Percentiles rank a stretch among this genome's conserved stretches.
phyloP scores from a whole-genome alignment of 2,113 vertebrate genomes.

The Apodemus sylvaticus region DNA sequence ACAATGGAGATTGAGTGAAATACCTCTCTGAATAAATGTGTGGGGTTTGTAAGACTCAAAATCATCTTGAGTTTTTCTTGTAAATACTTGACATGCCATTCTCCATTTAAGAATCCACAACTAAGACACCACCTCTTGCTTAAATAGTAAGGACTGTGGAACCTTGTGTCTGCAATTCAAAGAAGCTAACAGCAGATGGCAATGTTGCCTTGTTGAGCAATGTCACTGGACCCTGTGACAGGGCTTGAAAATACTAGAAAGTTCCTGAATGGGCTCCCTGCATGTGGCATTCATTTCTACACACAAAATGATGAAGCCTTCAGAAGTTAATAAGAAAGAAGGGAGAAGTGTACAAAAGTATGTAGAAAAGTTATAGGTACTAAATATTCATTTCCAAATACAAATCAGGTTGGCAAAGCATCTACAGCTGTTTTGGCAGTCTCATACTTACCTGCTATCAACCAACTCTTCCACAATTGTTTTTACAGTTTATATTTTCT shows the following conservation, averaged over 20 bases:
- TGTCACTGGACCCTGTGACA: no score
- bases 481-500: background rate
- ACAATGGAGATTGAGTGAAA: conserved; percentile 27
- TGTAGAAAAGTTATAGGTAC: background rate
- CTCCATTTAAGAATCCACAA: background rate
- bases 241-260: background rate
- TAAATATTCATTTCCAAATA: conserved; percentile 28
- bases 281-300: background rate
- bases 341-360: background rate
- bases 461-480: no score
- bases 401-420: background rate
- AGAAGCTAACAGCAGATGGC: conserved; percentile 58
- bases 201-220: conserved; percentile 11
- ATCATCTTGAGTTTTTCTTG: background rate
- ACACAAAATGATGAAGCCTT: background rate
- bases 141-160: conserved; percentile 56
- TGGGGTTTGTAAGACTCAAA: background rate
- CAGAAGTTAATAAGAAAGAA: background rate
- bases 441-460: background rate
- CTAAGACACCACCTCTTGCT: background rate
- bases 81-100: background rate
- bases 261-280: accelerated
- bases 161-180: conserved; percentile 62
- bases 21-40: background rate
- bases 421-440: background rate